phyloP scores from a whole-genome alignment of 35 echinoderm and acorn worm genomes.

The Strongylocentrotus purpuratus region DNA sequence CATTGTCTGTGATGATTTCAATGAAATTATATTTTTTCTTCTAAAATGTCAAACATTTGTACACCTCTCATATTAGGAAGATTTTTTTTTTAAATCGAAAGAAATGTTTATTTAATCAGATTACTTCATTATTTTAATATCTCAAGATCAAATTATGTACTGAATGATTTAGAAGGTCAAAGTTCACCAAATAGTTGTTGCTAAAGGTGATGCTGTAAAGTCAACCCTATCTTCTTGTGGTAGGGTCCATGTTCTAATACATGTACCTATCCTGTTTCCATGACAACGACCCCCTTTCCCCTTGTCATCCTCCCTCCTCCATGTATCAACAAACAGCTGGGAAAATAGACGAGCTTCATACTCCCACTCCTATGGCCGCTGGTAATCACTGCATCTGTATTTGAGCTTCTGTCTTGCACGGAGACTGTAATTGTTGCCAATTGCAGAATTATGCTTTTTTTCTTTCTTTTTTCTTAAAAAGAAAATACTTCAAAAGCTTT shows the following conservation, averaged over 20 bases:
- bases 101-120: no score
- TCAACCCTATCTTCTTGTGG: not conserved
- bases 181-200: not conserved
- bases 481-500: not conserved
- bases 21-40: not conserved
- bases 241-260: not conserved
- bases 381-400: conserved; percentile 26
- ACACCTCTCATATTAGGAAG: not conserved
- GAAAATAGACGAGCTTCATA: conserved; percentile 50
- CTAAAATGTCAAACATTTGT: not conserved
- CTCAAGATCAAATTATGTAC: not conserved
- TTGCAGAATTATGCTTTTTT: not conserved
- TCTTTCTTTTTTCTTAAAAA: not conserved
- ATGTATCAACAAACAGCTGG: conserved; percentile 6
- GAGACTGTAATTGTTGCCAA: not conserved
- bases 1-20: not conserved
- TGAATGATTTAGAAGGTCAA: not conserved
- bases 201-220: not conserved
- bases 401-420: not conserved
- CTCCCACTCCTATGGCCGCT: conserved; percentile 36
- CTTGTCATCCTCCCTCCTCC: not conserved
- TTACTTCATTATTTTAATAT: not conserved
- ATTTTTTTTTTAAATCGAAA: not conserved
- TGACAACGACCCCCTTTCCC: not conserved
- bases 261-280: not conserved